Percentiles rank a stretch among this genome's conserved stretches.
Conservation (phyloP, 2,113 vertebrate genomes). For the Sardina pilchardus region DNA sequence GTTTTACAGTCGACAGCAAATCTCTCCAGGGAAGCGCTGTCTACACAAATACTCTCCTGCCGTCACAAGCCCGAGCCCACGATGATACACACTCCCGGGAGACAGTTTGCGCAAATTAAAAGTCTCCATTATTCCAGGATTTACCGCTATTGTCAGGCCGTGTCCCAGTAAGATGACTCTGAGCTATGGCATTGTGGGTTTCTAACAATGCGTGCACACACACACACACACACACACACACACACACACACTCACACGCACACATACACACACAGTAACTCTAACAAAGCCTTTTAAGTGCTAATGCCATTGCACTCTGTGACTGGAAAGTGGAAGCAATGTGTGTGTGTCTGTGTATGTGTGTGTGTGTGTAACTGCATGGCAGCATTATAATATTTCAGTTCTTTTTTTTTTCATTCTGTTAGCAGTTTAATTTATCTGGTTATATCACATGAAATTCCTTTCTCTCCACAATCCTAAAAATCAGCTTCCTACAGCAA, state of each 20-base stretch:
- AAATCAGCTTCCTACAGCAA: not conserved
- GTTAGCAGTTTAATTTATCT: not conserved
- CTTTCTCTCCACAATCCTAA: not conserved
- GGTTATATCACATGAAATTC: not conserved
- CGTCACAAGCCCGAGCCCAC: not conserved
- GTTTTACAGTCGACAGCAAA: not conserved
- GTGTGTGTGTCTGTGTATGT: slow-evolving; percentile 29
- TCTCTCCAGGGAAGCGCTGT: not conserved
- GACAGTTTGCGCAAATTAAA: slow-evolving; percentile 37
- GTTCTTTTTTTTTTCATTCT: not conserved
- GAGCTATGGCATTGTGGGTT: slow-evolving; percentile 5
- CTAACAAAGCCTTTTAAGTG: no score
- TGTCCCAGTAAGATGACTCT: slow-evolving; percentile 37
- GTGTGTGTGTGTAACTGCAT: not conserved
- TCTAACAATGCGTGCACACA: slow-evolving; percentile 18
- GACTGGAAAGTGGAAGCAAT: not conserved
- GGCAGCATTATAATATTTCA: not conserved
- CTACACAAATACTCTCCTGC: slow-evolving; percentile 3
- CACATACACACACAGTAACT: not conserved
- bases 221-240: not conserved
- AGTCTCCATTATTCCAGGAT: slow-evolving; percentile 39
- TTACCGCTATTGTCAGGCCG: slow-evolving; percentile 36
- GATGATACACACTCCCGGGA: slow-evolving; percentile 23
- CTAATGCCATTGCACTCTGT: no score
- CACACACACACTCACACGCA: not conserved